Conservation (phyloP, 2,113 vertebrate species). For the Istiophorus platypterus region DNA sequence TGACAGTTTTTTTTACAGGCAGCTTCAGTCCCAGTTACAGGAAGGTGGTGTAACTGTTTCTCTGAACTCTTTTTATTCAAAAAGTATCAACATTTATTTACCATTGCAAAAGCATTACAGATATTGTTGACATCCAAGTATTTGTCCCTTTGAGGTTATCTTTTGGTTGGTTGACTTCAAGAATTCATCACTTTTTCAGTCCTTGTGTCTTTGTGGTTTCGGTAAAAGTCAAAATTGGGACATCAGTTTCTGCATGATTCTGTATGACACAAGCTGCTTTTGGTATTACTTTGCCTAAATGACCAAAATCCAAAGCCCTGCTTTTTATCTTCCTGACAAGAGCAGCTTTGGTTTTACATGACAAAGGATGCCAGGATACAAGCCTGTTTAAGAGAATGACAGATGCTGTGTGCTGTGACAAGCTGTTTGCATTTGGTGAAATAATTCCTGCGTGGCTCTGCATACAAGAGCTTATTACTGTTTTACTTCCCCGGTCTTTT, state of each 20-base stretch:
- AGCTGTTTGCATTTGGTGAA: constrained; percentile 69
- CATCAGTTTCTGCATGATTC: not conserved
- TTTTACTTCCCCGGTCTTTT: constrained; percentile 73
- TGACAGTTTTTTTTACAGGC: constrained; percentile 23
- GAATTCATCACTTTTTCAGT: not conserved
- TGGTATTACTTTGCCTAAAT: constrained; percentile 38
- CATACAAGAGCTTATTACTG: constrained; percentile 64
- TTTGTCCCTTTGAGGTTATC: constrained; percentile 15
- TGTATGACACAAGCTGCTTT: constrained; percentile 31
- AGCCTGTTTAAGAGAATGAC: constrained; percentile 62
- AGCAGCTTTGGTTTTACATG: constrained; percentile 61
- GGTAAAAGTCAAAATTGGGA: not conserved
- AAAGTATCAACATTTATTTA: constrained; percentile 9
- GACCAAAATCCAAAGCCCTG: constrained; percentile 30
- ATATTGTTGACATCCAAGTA: constrained; percentile 2
- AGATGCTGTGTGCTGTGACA: constrained; percentile 68
- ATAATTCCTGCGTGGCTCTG: constrained; percentile 63
- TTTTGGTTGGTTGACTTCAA: not conserved
- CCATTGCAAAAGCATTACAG: not conserved
- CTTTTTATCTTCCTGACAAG: constrained; percentile 43
- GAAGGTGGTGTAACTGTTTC: constrained; percentile 1
- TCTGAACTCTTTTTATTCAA: constrained; percentile 5
- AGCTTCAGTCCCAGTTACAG: not conserved
- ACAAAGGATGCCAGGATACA: constrained; percentile 45
- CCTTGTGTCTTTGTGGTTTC: not conserved